Evolutionary conservation across 92 coral and sea anemone species (phyloP), one percentile per base, ranked within the genome.

Genomic region (Siderastrea siderea): DNA sequence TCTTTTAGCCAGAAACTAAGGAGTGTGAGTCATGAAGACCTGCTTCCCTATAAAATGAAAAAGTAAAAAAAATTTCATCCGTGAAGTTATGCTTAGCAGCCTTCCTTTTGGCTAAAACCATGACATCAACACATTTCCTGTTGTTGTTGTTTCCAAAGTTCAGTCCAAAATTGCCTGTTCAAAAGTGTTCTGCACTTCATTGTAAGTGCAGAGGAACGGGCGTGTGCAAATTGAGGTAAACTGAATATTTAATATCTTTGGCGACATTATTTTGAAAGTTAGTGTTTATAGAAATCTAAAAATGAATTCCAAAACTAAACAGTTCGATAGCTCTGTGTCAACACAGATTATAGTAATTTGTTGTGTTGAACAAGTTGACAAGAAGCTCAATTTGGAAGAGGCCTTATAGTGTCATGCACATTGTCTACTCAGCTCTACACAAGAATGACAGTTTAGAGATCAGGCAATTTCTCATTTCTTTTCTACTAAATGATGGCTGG

Each of bases 241-340:
- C 71, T 10, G 71, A 78, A 19, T 78, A 78, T 78, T 80, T 80
- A 63, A 81, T 68, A 70, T 59, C 77, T 82, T 82, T 82, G 77
- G 86, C 65, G 76, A 70, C 78, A 71, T 52, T 81, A 55, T 81
- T 79, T 79, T 79, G 48, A 65, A 47, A 19, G 63, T 45, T 68
- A 52, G 64, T 45, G 50, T 43, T 43, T 5, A 26, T 45, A 11
- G 44, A 50, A 13, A 49, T 6, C 62, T 6, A 11, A n/a, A 44
- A 68, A 5, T 64, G 2, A 38, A n/a, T 64, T 64, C 9, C 50
- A 2, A 45, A 68, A 7, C 2, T 8, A 68, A 68, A 68, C 16
- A 44, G 45, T 26, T 26, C 38, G 38, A 68, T 2, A 1, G 26
- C 26, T 61, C 14, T 46, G 38, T 68, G 65, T 17, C 43, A 52